Conservation (phyloP, 37 sponge, comb jelly and placozoan genomes). For the Diacarnus erythraeanus region DNA sequence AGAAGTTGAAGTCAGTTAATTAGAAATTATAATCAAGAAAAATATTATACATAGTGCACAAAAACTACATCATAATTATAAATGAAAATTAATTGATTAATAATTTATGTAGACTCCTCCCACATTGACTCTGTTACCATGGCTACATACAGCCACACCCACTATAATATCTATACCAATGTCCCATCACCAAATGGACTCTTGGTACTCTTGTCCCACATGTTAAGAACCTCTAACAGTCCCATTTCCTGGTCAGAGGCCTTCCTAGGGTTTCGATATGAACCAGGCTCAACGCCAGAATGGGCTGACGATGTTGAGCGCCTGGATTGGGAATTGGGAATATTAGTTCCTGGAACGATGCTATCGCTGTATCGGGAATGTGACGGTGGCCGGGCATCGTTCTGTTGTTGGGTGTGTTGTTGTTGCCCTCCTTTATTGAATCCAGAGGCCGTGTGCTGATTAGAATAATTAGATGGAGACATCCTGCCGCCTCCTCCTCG, state of each 20-base stretch:
- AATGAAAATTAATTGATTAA: too few species aligned
- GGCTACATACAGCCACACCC: too few species aligned
- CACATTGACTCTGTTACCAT: not conserved
- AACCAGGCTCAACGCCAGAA: not conserved
- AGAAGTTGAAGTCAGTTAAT: too few species aligned
- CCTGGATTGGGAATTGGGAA: not conserved
- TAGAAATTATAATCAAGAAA: too few species aligned
- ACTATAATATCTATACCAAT: constrained; percentile 6
- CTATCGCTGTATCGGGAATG: not conserved
- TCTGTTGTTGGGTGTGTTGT: not conserved
- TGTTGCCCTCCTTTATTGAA: not conserved
- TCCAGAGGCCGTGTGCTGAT: not conserved
- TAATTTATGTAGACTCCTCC: too few species aligned
- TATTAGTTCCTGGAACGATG: not conserved
- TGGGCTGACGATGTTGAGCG: not conserved
- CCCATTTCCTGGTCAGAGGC: constrained; percentile 2
- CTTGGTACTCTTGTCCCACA: constrained; percentile 26
- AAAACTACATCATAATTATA: too few species aligned
- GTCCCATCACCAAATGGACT: constrained; percentile 30
- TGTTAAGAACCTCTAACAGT: constrained; percentile 19
- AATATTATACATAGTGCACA: too few species aligned
- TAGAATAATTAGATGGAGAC: not conserved
- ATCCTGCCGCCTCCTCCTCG: not conserved
- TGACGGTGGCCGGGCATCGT: not conserved
- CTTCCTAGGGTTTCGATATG: not conserved